phyloP scores from a whole-genome alignment of 2,888 invertebrate genomes.

The Drosophila pseudotakahashii region DNA sequence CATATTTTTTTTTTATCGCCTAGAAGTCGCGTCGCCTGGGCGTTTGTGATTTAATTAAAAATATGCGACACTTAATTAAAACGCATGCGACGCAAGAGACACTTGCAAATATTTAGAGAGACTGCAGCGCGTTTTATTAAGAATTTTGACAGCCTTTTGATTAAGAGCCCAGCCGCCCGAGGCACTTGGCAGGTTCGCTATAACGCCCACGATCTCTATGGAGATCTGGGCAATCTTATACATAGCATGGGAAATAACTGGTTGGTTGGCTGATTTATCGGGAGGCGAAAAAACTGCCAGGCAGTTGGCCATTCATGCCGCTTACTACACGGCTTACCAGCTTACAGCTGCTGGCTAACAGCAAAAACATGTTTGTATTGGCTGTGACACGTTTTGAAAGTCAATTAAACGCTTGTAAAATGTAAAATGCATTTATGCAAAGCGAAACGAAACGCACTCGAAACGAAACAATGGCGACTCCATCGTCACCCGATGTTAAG shows the following conservation, averaged over 20 bases:
- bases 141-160: slow-evolving; percentile 72
- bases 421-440: slow-evolving; percentile 67
- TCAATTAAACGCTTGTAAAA: slow-evolving; percentile 64
- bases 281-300: slow-evolving; percentile 22
- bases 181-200: slow-evolving; percentile 44
- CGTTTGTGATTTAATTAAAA: slow-evolving; percentile 65
- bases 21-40: slow-evolving; percentile 44
- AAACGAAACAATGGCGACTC: slow-evolving; percentile 18
- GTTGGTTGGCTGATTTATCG: slow-evolving; percentile 49
- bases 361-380: slow-evolving; percentile 60
- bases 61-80: slow-evolving; percentile 72
- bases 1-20: slow-evolving; percentile 57
- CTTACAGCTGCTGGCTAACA: slow-evolving; percentile 32
- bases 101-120: slow-evolving; percentile 38
- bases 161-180: slow-evolving; percentile 55
- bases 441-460: slow-evolving; percentile 37
- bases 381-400: slow-evolving; percentile 64
- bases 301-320: slow-evolving; percentile 46
- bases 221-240: neutral
- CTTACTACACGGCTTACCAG: slow-evolving; percentile 2
- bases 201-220: slow-evolving; percentile 55
- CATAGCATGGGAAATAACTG: slow-evolving; percentile 52
- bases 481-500: neutral
- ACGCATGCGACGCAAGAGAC: slow-evolving; percentile 60
- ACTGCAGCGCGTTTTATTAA: slow-evolving; percentile 59